Evolutionary conservation across 2,113 vertebrate genomes (phyloP), one percentile per base, ranked within the genome.

Genomic region (Plotosus lineatus): DNA sequence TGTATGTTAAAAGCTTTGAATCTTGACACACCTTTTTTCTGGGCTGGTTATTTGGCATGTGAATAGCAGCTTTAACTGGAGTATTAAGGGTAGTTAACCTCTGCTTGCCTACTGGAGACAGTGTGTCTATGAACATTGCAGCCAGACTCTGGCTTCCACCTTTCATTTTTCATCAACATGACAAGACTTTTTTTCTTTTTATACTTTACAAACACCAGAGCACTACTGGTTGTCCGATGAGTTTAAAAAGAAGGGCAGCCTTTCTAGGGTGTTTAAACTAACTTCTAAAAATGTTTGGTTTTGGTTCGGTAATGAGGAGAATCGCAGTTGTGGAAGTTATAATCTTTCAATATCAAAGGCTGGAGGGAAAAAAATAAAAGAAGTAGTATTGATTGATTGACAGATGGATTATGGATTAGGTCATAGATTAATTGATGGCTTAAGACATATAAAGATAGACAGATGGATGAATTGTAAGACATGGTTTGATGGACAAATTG

Each of bases 1-100:
- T 48, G 15, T 88, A 86, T 87, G 85, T 83, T 90, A 90, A 90
- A 80, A 44, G 55, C 68, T 38, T 36, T 79, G 85, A 85, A 83
- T 71, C 50, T 79, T 65, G 68, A 61, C 80, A 53, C 79, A 74
- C 77, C 79, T 76, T 74, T 48, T 51, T 60, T 46, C 66, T 77
- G 19, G 26, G 33, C n/a, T 72, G 84, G 68, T 63, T 50, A 42
- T 68, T 78, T 26, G 50, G 68, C 82, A 75, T 81, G 73, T 77
- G 61, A 82, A 86, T 81, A 71, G 75, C 44, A 17, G 36, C 42
- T 2, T 65, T 73, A 80, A 82, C 74, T 77, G 31, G 75, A 73
- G 78, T 68, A 66, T 80, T 83, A 74, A 80, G 46, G 65, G 50
- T 74, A 77, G 65, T 77, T 80, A 65, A 85, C 63, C 69, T 77